Evolutionary conservation across 1,140 invertebrate genomes (phyloP).

Genomic region (Aphelinus certus): DNA sequence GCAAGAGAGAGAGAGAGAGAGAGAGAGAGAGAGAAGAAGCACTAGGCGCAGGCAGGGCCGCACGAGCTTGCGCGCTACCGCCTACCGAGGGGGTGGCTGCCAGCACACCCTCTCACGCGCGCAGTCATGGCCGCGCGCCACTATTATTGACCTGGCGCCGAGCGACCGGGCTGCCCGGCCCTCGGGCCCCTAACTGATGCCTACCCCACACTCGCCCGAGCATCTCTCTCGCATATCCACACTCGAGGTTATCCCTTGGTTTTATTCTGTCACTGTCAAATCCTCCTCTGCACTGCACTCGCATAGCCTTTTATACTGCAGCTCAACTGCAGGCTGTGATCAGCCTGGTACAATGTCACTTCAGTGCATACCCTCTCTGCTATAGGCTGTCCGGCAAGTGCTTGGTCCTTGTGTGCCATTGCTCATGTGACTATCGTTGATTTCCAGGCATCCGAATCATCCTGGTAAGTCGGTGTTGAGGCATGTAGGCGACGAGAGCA

Average conservation of each 20-base stretch:
- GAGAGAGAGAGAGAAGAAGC: too few relatives aligned
- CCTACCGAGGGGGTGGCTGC: background rate
- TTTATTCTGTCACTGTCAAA: constrained; percentile 13
- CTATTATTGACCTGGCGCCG: constrained; percentile 60
- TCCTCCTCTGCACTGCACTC: constrained; percentile 2
- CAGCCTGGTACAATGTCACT: too few relatives aligned
- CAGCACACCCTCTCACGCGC: constrained; percentile 48
- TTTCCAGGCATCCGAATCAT: constrained; percentile 59
- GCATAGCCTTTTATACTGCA: background rate
- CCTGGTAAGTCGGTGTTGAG: constrained; percentile 55
- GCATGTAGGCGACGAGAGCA: constrained; percentile 73
- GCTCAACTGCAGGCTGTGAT: too few relatives aligned
- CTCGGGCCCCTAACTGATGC: too few relatives aligned
- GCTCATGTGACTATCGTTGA: background rate
- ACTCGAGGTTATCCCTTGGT: background rate
- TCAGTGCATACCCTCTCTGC: too few relatives aligned
- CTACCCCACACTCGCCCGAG: background rate
- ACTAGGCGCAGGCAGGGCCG: constrained; percentile 20
- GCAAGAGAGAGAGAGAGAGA: too few relatives aligned
- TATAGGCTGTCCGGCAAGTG: too few relatives aligned
- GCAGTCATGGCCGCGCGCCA: constrained; percentile 63
- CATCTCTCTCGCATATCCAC: constrained; percentile 18
- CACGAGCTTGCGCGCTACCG: background rate
- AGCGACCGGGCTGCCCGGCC: background rate
- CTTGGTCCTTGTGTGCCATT: too few relatives aligned